Conservation (phyloP, 30 jellyfish, hydroid and myxozoan genomes). For the Aurelia aurita complex sp. Pacific region DNA sequence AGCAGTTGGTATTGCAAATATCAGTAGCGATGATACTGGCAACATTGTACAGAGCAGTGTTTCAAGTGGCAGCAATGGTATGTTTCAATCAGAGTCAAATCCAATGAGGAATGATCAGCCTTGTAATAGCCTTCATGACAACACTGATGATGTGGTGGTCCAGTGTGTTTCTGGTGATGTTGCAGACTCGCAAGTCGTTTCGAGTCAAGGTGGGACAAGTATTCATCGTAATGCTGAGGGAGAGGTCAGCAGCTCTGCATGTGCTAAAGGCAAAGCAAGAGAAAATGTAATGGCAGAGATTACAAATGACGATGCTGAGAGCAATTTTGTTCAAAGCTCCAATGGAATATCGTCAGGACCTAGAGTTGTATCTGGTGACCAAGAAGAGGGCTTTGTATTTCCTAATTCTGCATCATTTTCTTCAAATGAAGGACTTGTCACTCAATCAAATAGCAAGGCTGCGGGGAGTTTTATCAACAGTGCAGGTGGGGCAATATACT, state of each 20-base stretch:
- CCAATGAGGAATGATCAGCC: background rate
- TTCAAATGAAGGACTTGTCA: slow-evolving; percentile 21
- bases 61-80: slow-evolving; percentile 18
- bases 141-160: slow-evolving; percentile 2
- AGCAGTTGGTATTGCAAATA: slow-evolving; percentile 7
- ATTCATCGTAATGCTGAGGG: slow-evolving; percentile 37
- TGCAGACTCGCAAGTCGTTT: slow-evolving; percentile 45
- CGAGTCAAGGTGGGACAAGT: slow-evolving; percentile 47
- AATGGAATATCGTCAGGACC: background rate
- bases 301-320: slow-evolving; percentile 11
- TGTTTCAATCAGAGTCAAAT: slow-evolving; percentile 34
- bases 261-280: background rate
- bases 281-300: slow-evolving; percentile 8
- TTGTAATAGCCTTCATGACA: background rate
- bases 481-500: slow-evolving; percentile 13
- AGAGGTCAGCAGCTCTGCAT: slow-evolving; percentile 74
- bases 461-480: slow-evolving; percentile 14
- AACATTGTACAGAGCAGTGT: slow-evolving; percentile 62
- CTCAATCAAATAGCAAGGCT: slow-evolving; percentile 15
- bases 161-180: background rate
- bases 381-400: background rate
- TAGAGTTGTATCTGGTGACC: background rate
- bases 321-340: slow-evolving; percentile 48
- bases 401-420: slow-evolving; percentile 3
- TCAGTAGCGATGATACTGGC: slow-evolving; percentile 1